phyloP scores from a whole-genome alignment of 2,113 vertebrate genomes.

The Rhipidura dahli region DNA sequence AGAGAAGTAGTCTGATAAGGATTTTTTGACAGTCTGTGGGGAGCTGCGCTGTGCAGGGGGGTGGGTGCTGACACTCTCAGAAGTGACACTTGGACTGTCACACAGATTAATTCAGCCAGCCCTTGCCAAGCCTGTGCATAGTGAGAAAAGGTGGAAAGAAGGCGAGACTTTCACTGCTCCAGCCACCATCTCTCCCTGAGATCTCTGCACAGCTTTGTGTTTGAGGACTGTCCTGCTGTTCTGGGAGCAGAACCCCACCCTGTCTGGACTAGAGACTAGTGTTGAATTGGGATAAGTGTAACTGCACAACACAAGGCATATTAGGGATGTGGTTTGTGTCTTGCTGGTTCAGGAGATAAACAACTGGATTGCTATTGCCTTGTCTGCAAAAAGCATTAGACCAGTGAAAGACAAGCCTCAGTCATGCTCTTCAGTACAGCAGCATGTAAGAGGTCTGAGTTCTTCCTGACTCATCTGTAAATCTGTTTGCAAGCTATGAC shows the following conservation, averaged over 20 bases:
- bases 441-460: background rate
- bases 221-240: background rate
- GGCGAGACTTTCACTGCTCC: background rate
- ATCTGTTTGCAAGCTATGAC: background rate
- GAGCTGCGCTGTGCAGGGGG: background rate
- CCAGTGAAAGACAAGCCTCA: background rate
- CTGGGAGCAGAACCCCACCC: background rate
- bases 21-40: background rate
- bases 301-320: background rate
- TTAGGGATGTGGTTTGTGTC: background rate
- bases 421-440: background rate
- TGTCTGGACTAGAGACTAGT: background rate
- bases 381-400: background rate
- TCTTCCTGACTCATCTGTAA: background rate
- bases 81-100: background rate
- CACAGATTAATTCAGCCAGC: background rate
- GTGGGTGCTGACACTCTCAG: background rate
- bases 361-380: background rate
- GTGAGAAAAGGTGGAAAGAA: background rate
- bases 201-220: background rate
- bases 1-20: constrained; percentile 46
- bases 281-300: background rate
- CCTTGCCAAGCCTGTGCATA: background rate
- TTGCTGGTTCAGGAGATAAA: background rate
- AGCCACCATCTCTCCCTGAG: background rate